phyloP scores from a whole-genome alignment of 2,797 vertebrate species.

The Taenioides sp. region DNA sequence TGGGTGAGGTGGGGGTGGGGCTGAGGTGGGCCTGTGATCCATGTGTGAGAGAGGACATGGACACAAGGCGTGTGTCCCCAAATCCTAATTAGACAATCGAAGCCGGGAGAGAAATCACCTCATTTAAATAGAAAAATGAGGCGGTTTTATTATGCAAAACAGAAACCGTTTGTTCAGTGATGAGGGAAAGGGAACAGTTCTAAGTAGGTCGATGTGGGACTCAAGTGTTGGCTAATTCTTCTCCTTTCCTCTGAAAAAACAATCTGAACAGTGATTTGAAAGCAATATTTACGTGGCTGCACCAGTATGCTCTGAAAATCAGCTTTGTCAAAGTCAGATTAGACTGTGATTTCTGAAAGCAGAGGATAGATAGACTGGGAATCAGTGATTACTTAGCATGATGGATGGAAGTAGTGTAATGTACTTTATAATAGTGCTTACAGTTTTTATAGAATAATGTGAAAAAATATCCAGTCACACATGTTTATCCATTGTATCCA shows the following conservation, averaged over 20 bases:
- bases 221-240: neutral
- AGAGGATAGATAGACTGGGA: neutral
- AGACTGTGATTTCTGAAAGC: neutral
- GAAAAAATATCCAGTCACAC: too few relatives aligned
- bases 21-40: neutral
- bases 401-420: too few relatives aligned
- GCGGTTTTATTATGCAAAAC: neutral
- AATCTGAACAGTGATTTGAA: neutral
- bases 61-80: too few relatives aligned
- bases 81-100: neutral
- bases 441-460: too few relatives aligned
- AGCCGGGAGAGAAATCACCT: neutral
- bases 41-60: neutral
- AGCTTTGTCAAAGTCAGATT: neutral
- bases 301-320: neutral
- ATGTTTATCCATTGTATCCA: too few relatives aligned
- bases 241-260: neutral
- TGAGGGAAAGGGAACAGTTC: neutral
- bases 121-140: conserved; percentile 2
- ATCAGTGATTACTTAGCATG: neutral
- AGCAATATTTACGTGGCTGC: neutral
- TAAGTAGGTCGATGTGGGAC: neutral
- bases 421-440: too few relatives aligned
- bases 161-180: neutral
- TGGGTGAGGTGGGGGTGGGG: neutral